A percentile compares a stretch with the other conserved stretches of the same genome.
These are phyloP conservation scores for Meiosimyza platycephala DNA, from an alignment of 2,888 invertebrate species.

Conservation along the genomic window DNA sequence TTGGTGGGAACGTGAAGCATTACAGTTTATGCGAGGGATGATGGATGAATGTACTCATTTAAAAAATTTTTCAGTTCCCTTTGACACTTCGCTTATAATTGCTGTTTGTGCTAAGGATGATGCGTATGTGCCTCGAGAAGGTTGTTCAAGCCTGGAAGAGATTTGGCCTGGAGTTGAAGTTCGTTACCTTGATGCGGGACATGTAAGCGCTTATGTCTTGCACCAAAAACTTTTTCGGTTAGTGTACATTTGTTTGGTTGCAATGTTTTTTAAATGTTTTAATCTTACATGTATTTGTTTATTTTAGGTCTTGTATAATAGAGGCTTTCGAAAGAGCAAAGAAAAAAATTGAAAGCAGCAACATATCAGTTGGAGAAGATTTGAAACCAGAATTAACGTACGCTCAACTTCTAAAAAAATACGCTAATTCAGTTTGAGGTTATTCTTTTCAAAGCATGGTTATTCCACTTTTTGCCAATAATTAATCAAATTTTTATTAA, in stretches of 20 bases:
- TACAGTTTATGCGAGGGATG: slow-evolving; percentile 95
- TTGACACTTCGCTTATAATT: slow-evolving; percentile 90
- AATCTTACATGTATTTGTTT: slow-evolving; percentile 14
- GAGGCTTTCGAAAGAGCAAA: slow-evolving; percentile 82
- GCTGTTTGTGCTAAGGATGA: slow-evolving; percentile 91
- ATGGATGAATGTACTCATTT: slow-evolving; percentile 99
- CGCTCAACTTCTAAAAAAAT: slow-evolving; percentile 54
- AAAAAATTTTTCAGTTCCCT: slow-evolving; percentile 88
- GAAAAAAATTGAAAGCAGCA: slow-evolving; percentile 63
- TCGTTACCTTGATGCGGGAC: slow-evolving; percentile 88
- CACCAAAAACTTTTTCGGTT: slow-evolving; percentile 91
- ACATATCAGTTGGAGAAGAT: slow-evolving; percentile 42
- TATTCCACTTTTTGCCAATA: too few relatives aligned
- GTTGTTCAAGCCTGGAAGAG: slow-evolving; percentile 83
- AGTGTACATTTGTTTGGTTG: slow-evolving; percentile 11
- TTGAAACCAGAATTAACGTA: slow-evolving; percentile 52
- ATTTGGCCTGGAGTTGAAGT: slow-evolving; percentile 95
- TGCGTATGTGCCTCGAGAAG: slow-evolving; percentile 90
- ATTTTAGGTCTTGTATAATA: slow-evolving; percentile 76
- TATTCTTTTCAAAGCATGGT: too few relatives aligned
- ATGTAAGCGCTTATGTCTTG: slow-evolving; percentile 88
- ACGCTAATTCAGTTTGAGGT: slow-evolving; percentile 46
- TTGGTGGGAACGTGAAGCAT: slow-evolving; percentile 81
- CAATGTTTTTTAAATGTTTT: not conserved
- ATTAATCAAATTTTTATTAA: too few relatives aligned